phyloP scores from a whole-genome alignment of 2,888 invertebrate genomes.

The Brachylomia viminalis region DNA sequence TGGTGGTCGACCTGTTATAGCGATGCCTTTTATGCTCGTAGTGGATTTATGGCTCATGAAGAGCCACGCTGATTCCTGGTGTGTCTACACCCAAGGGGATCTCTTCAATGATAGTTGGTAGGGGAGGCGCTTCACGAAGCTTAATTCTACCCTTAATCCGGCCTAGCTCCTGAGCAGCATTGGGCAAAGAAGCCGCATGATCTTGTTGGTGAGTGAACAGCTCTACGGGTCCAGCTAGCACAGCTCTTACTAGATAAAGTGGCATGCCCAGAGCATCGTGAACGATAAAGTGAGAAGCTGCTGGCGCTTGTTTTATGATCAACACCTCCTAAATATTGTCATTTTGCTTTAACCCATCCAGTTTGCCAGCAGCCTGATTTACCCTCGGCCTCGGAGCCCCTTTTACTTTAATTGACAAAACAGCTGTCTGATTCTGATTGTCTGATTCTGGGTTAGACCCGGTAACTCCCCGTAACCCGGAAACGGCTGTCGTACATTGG shows the following conservation, averaged over 20 bases:
- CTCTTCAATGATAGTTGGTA: not conserved
- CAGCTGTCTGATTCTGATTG: not conserved
- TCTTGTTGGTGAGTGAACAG: not conserved
- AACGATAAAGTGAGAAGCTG: not conserved
- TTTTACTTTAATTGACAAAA: not conserved
- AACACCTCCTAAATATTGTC: not conserved
- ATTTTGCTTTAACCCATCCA: not conserved
- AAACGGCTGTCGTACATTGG: not conserved
- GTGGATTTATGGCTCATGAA: not conserved
- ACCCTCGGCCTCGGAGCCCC: not conserved
- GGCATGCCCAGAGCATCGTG: not conserved
- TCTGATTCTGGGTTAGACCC: too few relatives aligned
- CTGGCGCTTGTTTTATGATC: too few relatives aligned
- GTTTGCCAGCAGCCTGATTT: not conserved
- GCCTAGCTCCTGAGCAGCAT: not conserved
- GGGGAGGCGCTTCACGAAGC: not conserved
- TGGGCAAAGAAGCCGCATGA: not conserved
- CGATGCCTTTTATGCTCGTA: not conserved
- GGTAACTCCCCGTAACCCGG: not conserved
- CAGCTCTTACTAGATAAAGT: not conserved
- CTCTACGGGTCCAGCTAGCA: too few relatives aligned
- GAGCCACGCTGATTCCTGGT: not conserved
- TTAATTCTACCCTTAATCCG: too few relatives aligned
- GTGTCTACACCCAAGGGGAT: not conserved
- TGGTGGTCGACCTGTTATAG: not conserved